Conservation (phyloP, 2,113 vertebrate genomes). For the Tricholaema leucomelas region DNA sequence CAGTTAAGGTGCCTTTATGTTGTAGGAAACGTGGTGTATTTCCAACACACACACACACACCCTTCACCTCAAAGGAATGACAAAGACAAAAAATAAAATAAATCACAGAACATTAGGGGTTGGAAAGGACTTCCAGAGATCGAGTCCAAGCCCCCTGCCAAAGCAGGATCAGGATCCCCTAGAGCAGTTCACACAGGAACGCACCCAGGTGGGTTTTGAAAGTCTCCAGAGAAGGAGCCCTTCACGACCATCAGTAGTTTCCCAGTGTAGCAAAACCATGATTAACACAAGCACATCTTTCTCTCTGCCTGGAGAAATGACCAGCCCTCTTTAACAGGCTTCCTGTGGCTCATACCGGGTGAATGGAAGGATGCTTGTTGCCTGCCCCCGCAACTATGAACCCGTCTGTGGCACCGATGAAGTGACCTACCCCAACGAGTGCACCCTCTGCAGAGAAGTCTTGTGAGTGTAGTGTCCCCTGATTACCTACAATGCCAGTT, state of each 20-base stretch:
- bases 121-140: too few relatives aligned
- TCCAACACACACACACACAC: background rate
- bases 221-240: too few relatives aligned
- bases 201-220: too few relatives aligned
- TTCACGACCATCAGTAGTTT: background rate
- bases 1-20: background rate
- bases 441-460: background rate
- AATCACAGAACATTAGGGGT: too few relatives aligned
- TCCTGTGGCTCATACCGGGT: fast-evolving
- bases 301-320: background rate
- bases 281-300: background rate
- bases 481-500: background rate
- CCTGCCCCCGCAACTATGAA: background rate
- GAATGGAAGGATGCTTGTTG: background rate
- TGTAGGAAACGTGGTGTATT: background rate
- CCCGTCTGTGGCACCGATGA: constrained; percentile 11
- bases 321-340: background rate
- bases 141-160: too few relatives aligned
- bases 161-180: too few relatives aligned
- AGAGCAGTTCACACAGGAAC: too few relatives aligned
- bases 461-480: background rate
- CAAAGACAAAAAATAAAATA: background rate
- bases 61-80: background rate
- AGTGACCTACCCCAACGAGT: constrained; percentile 50
- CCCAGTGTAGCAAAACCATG: fast-evolving